These are phyloP conservation scores for Coleophora deauratella DNA, from an alignment of 2,888 invertebrate genomes.

Conservation along the genomic window DNA sequence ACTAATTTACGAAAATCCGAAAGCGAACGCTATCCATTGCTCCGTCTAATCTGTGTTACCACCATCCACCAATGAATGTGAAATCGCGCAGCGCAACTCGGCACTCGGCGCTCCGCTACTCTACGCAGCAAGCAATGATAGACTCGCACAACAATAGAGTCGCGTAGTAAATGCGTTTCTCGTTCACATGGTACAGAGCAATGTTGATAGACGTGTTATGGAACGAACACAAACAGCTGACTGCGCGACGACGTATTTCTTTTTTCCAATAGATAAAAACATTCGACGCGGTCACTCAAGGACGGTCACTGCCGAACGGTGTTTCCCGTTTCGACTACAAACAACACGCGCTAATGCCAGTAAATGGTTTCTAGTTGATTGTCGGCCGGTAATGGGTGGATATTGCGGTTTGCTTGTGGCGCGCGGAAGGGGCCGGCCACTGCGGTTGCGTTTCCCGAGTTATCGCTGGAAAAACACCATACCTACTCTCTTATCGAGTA, in stretches of 20 bases:
- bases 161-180: slow-evolving; percentile 17
- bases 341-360: neutral
- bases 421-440: neutral
- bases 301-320: slow-evolving; percentile 56
- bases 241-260: slow-evolving; percentile 55
- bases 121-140: slow-evolving; percentile 27
- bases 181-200: slow-evolving; percentile 27
- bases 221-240: slow-evolving; percentile 70
- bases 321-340: slow-evolving; percentile 50
- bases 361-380: slow-evolving; percentile 11
- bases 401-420: slow-evolving; percentile 6
- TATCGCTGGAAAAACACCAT: slow-evolving; percentile 65
- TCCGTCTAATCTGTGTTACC: slow-evolving; percentile 12
- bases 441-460: slow-evolving; percentile 48
- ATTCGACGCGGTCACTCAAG: slow-evolving; percentile 67
- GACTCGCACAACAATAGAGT: slow-evolving; percentile 6
- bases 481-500: slow-evolving; percentile 43
- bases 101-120: too few relatives aligned
- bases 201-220: slow-evolving; percentile 64
- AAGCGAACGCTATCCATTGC: slow-evolving; percentile 37
- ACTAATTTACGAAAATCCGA: slow-evolving; percentile 22
- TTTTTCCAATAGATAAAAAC: slow-evolving; percentile 61
- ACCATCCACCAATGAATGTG: neutral
- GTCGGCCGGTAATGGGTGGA: slow-evolving; percentile 6
- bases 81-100: too few relatives aligned